These are phyloP conservation scores for Fukomys damarensis DNA, from an alignment of 2,113 vertebrate genomes.

Conservation along the genomic window DNA sequence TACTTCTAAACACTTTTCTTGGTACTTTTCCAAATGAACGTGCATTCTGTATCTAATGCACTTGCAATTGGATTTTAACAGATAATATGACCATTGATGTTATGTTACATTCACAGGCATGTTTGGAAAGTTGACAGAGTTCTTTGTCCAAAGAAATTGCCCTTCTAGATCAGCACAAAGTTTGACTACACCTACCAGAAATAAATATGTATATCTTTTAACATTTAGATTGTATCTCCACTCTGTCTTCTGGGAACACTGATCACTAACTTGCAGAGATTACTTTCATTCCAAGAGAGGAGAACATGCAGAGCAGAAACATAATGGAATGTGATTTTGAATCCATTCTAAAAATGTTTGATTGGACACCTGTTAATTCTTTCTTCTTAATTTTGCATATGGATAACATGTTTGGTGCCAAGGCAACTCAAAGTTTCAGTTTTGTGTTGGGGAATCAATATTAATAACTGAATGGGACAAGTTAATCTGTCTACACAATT, in stretches of 20 bases:
- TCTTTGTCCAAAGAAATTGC: neutral
- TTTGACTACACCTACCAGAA: neutral
- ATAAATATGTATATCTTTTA: neutral
- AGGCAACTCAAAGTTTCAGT: slow-evolving; percentile 49
- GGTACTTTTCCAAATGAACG: neutral
- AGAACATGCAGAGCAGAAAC: slow-evolving; percentile 24
- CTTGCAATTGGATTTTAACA: slow-evolving; percentile 5
- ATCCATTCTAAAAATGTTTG: slow-evolving; percentile 48
- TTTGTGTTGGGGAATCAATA: slow-evolving; percentile 29
- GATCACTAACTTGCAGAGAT: neutral
- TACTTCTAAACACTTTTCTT: neutral
- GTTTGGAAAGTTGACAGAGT: neutral
- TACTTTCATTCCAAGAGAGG: neutral
- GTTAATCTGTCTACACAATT: slow-evolving; percentile 38
- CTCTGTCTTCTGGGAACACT: neutral
- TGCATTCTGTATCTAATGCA: neutral
- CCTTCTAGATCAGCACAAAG: neutral
- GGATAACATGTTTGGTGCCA: slow-evolving; percentile 20
- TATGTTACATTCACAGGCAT: neutral
- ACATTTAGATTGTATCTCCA: neutral
- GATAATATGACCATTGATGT: neutral
- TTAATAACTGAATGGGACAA: slow-evolving; percentile 58
- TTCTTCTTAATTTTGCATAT: slow-evolving; percentile 64
- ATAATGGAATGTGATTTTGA: neutral
- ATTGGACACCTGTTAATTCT: slow-evolving; percentile 44